Conservation (phyloP, 2,113 vertebrate species). For the Zosterops hypoxanthus region DNA sequence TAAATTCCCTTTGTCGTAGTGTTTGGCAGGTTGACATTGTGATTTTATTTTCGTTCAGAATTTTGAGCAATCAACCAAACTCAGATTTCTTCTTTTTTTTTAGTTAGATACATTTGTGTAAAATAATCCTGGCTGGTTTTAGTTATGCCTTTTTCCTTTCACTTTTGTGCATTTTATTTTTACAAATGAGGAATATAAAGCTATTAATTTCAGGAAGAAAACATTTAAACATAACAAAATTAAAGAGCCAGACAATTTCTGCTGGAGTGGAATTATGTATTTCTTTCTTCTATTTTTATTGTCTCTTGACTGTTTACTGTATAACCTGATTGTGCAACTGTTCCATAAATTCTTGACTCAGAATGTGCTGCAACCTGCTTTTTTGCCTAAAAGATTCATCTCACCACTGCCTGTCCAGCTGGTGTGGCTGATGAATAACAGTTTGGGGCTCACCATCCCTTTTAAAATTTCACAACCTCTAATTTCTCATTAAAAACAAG, state of each 20-base stretch:
- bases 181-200: background rate
- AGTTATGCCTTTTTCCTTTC: background rate
- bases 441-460: background rate
- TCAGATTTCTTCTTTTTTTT: background rate
- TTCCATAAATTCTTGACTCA: background rate
- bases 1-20: background rate
- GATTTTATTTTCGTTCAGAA: background rate
- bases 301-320: background rate
- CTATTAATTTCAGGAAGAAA: background rate
- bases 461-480: background rate
- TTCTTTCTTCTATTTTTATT: background rate
- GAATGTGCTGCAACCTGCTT: constrained; percentile 18
- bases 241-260: background rate
- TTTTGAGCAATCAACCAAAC: background rate
- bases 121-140: background rate
- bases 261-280: background rate
- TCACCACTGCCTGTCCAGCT: background rate
- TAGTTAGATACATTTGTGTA: background rate
- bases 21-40: background rate
- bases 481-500: background rate
- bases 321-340: background rate
- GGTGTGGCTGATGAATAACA: constrained; percentile 1
- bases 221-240: background rate
- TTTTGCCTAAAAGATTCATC: background rate
- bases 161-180: background rate